Evolutionary conservation across 2,888 invertebrate genomes (phyloP).

Genomic region (Rotaria sp.): DNA sequence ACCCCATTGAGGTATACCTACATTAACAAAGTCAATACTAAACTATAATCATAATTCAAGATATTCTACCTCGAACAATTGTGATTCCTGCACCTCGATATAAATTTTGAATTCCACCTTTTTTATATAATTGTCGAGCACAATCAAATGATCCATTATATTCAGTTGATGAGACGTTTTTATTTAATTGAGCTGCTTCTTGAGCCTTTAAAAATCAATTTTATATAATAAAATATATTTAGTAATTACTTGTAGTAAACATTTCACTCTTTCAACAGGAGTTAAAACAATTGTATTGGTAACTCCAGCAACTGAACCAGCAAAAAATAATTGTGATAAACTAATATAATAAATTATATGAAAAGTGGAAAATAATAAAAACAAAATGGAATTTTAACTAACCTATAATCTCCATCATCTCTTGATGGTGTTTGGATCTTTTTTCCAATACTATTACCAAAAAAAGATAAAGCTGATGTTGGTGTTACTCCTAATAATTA

Average conservation of each 20-base stretch:
- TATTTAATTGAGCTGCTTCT: conserved; percentile 55
- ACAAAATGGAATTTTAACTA: conserved; percentile 42
- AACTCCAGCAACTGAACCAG: conserved; percentile 93
- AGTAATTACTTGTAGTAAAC: conserved; percentile 70
- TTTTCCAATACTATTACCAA: conserved; percentile 90
- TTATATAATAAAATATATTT: background rate
- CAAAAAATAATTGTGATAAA: conserved; percentile 34
- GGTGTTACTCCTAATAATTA: conserved; percentile 68
- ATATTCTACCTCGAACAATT: conserved; percentile 62
- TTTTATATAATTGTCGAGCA: conserved; percentile 75
- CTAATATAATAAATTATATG: background rate
- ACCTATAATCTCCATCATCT: conserved; percentile 63
- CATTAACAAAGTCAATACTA: background rate
- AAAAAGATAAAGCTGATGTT: conserved; percentile 93
- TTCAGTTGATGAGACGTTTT: conserved; percentile 65
- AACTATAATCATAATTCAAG: background rate
- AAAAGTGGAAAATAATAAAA: too few relatives aligned
- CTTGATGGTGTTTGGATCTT: conserved; percentile 66
- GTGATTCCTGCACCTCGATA: conserved; percentile 85
- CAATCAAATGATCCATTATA: conserved; percentile 91
- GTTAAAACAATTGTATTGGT: conserved; percentile 95
- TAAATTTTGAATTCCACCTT: conserved; percentile 84
- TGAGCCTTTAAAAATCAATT: background rate
- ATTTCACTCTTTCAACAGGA: conserved; percentile 96
- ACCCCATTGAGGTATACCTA: conserved; percentile 91